Evolutionary conservation across 1,140 invertebrate genomes (phyloP).

Genomic region (Diplogasteroides magnus): DNA sequence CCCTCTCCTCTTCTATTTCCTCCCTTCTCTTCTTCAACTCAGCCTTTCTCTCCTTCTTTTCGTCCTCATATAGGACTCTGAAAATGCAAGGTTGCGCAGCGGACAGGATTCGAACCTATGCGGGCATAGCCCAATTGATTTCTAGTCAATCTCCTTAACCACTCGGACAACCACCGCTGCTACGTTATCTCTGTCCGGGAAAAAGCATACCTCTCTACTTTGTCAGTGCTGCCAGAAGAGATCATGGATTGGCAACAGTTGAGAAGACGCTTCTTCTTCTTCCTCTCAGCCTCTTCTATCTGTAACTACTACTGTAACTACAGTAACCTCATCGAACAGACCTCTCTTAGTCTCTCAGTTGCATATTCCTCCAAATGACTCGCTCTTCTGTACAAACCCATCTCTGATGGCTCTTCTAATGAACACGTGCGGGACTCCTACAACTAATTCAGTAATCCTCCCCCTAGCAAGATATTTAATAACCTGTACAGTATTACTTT

Average conservation of each 20-base stretch:
- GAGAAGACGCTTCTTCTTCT: conserved; percentile 21
- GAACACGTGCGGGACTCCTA: conserved; percentile 4
- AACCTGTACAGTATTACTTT: background rate
- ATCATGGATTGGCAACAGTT: conserved; percentile 26
- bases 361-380: conserved; percentile 31
- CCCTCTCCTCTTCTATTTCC: conserved; percentile 17
- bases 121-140: too few species aligned
- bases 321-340: background rate
- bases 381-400: conserved; percentile 26
- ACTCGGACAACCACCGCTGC: background rate
- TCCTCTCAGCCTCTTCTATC: conserved; percentile 21
- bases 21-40: conserved; percentile 16
- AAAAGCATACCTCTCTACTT: conserved; percentile 9
- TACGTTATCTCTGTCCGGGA: background rate
- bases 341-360: conserved; percentile 12
- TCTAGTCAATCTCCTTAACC: too few species aligned
- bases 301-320: conserved; percentile 2
- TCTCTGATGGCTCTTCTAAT: conserved; percentile 18
- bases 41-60: conserved; percentile 17
- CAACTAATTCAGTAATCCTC: background rate
- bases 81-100: too few species aligned
- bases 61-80: conserved; percentile 3
- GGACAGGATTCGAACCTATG: too few species aligned
- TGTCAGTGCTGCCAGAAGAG: conserved; percentile 21
- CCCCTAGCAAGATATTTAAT: background rate